Percentiles rank a stretch among this genome's conserved stretches.
Evolutionary conservation across 2,113 vertebrate genomes (phyloP).

Genomic region (Pangasianodon gigas): DNA sequence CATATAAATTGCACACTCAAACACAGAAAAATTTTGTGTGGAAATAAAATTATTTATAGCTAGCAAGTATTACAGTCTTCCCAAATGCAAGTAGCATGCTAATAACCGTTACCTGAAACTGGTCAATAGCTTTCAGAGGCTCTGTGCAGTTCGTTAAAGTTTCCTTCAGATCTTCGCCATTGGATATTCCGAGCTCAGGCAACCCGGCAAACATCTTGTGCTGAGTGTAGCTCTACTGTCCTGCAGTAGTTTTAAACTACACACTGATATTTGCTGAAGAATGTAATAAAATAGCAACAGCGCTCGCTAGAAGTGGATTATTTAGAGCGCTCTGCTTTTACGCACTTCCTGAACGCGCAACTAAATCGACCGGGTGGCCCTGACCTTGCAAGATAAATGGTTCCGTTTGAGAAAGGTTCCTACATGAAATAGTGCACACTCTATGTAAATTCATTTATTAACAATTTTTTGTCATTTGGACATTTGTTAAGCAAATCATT

Average conservation of each 20-base stretch:
- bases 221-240: not conserved
- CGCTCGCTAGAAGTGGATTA: not conserved
- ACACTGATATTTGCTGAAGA: not conserved
- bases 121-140: slow-evolving; percentile 96
- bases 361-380: slow-evolving; percentile 51
- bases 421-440: not conserved
- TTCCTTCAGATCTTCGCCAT: slow-evolving; percentile 95
- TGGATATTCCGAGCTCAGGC: slow-evolving; percentile 92
- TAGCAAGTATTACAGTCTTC: not conserved
- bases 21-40: not conserved
- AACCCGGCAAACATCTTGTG: slow-evolving; percentile 86
- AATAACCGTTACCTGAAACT: slow-evolving; percentile 86
- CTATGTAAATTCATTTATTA: not conserved
- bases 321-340: slow-evolving; percentile 7
- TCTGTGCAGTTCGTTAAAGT: slow-evolving; percentile 97
- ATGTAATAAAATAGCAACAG: not conserved
- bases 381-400: slow-evolving; percentile 10
- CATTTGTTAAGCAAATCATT: not conserved
- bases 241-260: not conserved
- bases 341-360: slow-evolving; percentile 56
- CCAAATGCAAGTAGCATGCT: not conserved
- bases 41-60: not conserved
- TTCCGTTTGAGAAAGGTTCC: slow-evolving; percentile 48
- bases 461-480: not conserved
- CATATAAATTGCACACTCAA: not conserved